Evolutionary conservation across 2,797 vertebrate genomes (phyloP), one percentile per base, ranked within the genome.

Genomic region (Phataginus tricuspis): DNA sequence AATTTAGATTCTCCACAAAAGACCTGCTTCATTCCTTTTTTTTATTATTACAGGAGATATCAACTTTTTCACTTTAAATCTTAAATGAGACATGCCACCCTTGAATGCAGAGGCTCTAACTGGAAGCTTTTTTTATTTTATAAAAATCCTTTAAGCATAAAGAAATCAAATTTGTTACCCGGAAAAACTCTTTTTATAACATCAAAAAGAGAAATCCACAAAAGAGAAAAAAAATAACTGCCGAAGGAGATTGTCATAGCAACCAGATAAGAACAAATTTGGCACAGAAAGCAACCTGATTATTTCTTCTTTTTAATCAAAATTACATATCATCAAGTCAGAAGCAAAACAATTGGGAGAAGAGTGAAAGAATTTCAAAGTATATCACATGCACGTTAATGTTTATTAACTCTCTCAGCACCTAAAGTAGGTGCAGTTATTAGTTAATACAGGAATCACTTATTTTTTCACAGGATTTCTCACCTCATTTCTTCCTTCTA

Each of bases 211-310:
- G 96, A 98, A 98, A 94, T 27, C 69, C 89, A 97, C 53, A 97
- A 96, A 93, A 45, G 83, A 86, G 34, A 42, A 31, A 4, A 2
- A 0, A 25, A 14, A 74, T 59, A 90, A 78, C 61, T 51, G 31
- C 92, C 19, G 1, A 91, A 95, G 42, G 49, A 75, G 90, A 98
- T 98, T 97, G 98, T 98, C 98, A 98, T 98, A 98, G 98, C 98
- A 98, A 98, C 98, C 87, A 98, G 63, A 97, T 97, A 98, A 98
- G 96, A 96, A 96, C 49, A 98, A 91, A 97, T 88, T 97, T 92
- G 95, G 95, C 72, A 89, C 31, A 96, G 61, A 96, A 97, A 98
- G 97, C 83, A 98, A 98, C 92, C 66, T 97, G 97, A 98, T 98
- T 97, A 96, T 98, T 98, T 86, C 11, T 87, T 27, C 45, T 92